phyloP scores from a whole-genome alignment of 1,140 invertebrate genomes.

The Anastrepha ludens region DNA sequence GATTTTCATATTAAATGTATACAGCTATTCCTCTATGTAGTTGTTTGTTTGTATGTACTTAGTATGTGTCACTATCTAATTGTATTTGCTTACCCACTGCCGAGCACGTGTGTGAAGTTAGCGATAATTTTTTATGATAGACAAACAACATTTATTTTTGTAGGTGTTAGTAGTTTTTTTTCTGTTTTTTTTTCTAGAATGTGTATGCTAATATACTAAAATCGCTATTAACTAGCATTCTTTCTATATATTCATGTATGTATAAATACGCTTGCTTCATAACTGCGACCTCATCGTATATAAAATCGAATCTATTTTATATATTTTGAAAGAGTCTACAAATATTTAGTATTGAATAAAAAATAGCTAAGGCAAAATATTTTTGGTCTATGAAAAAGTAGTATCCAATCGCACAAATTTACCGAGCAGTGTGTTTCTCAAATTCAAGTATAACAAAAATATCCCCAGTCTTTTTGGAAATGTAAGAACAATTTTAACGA shows the following conservation, averaged over 20 bases:
- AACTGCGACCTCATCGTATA: no score
- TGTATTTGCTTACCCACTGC: slow-evolving; percentile 31
- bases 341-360: no score
- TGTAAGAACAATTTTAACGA: no score
- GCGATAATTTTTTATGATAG: background rate
- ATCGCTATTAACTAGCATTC: background rate
- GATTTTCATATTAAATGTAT: background rate
- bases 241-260: background rate
- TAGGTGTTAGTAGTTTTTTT: background rate
- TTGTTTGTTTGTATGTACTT: background rate
- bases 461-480: no score
- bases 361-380: no score
- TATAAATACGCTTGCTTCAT: no score
- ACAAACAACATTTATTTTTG: background rate
- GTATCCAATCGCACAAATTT: no score
- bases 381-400: no score
- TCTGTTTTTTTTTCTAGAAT: background rate
- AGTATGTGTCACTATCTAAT: background rate
- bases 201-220: background rate
- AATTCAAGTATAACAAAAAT: no score
- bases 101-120: slow-evolving; percentile 1
- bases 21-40: background rate
- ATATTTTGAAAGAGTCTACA: no score
- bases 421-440: no score
- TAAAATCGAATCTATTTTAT: no score